Base-by-base conservation (phyloP, 2,888 invertebrate genomes). In the Ecliptopera silaceata region DNA sequence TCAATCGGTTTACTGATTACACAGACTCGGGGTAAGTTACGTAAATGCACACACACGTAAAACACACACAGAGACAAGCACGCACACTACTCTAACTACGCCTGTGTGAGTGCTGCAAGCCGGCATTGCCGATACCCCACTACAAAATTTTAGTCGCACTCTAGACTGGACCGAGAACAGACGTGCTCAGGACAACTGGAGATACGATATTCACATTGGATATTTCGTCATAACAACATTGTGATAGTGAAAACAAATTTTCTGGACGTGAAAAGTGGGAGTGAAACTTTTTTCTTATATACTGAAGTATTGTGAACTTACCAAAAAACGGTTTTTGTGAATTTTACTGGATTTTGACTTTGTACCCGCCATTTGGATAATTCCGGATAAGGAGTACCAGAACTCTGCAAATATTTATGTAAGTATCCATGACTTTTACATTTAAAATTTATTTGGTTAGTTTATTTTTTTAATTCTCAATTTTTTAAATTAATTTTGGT, bases 341-440 rank as follows among this genome's bases (percentile, higher is more conserved):
- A 66, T 74, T 80, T 78, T 73, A 75, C 82, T 87, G 86, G 85
- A 82, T 87, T 86, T 82, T 58, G 52, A 57, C 86, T 88, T 86
- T 83, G 74, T 82, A 80, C 78, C 81, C 85, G 77, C 80, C 68
- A 84, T 85, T 89, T 89, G 90, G 91, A 90, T 90, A 91, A 87
- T 88, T 90, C 86, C 86, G 75, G 77, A 80, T 73, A 80, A 84
- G 84, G 86, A 86, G 88, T 80, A 69, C 75, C 68, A 72, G 64
- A 81, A 86, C 74, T 77, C 86, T 85, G 91, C 90, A 91, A 91
- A 89, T 90, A 91, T 90, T 91, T 91, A 84, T 72, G 91, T 91
- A 85, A 90, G 91, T 90, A 89, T 72, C 15, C 13, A 65, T 47
- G n/a, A 59, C 62, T 57, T 34, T 39, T 32, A 11, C 18, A 3